These are phyloP conservation scores for Orthosia gothica DNA, from an alignment of 2,888 invertebrate species.

Conservation along the genomic window DNA sequence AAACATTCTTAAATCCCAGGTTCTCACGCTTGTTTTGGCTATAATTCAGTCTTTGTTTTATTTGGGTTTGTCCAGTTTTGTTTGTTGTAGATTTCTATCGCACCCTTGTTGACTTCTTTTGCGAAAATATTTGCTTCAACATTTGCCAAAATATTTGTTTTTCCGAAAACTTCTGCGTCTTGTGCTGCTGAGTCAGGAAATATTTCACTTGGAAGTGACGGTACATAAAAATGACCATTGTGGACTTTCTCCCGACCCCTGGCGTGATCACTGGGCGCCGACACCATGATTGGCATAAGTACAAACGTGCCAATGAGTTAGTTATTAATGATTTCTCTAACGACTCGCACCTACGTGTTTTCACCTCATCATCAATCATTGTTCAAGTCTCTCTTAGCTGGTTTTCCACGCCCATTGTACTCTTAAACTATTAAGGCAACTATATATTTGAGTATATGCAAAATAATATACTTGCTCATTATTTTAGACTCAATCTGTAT, in stretches of 20 bases:
- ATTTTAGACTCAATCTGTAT: conserved; percentile 21
- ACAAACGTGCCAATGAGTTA: conserved; percentile 68
- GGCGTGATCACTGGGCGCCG: conserved; percentile 60
- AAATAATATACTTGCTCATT: conserved; percentile 23
- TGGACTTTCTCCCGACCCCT: conserved; percentile 78
- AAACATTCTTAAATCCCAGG: conserved; percentile 4
- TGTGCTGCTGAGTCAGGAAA: conserved; percentile 66
- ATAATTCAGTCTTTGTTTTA: conserved; percentile 39
- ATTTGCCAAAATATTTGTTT: conserved; percentile 45
- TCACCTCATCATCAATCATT: conserved; percentile 73
- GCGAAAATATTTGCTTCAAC: conserved; percentile 39
- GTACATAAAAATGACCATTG: conserved; percentile 59
- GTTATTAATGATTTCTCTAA: conserved; percentile 79
- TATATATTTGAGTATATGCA: conserved; percentile 35
- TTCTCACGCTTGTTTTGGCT: conserved; percentile 46
- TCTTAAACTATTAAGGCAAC: conserved; percentile 19
- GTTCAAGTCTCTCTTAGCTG: conserved; percentile 55
- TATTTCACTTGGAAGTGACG: conserved; percentile 60
- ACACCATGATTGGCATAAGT: conserved; percentile 76
- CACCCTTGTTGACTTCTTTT: conserved; percentile 31
- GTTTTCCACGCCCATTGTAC: conserved; percentile 55
- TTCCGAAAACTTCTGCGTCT: conserved; percentile 39
- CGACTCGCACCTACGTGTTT: conserved; percentile 65
- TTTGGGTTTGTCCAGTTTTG: conserved; percentile 31
- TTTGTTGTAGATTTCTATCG: conserved; percentile 32